Percentiles rank a stretch among this genome's conserved stretches.
Evolutionary conservation across 2,888 invertebrate species (phyloP).

Genomic region (Pycnomerus fuliginosus): DNA sequence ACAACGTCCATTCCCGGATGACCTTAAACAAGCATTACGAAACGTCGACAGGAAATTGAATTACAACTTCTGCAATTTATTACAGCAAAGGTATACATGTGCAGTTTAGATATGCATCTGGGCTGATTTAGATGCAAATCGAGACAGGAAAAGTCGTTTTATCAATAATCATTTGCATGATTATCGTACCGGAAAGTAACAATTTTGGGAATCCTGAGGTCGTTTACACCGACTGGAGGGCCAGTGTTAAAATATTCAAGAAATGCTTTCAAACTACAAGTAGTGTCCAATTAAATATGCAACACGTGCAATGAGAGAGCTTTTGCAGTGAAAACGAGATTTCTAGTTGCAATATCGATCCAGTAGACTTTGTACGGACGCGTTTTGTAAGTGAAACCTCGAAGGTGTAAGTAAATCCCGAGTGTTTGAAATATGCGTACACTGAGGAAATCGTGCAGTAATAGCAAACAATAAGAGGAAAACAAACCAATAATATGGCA

Average conservation of each 20-base stretch:
- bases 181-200: constrained; percentile 5
- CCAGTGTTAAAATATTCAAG: constrained; percentile 23
- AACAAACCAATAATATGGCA: constrained; percentile 9
- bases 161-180: constrained; percentile 3
- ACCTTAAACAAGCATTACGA: constrained; percentile 16
- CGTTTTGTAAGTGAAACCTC: not conserved
- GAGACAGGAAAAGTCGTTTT: too few relatives aligned
- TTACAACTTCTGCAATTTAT: constrained; percentile 18
- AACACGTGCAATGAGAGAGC: constrained; percentile 25
- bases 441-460: too few relatives aligned
- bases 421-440: too few relatives aligned
- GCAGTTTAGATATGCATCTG: too few relatives aligned
- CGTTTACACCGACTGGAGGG: constrained; percentile 13
- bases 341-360: not conserved
- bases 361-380: not conserved
- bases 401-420: too few relatives aligned
- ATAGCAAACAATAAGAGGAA: too few relatives aligned
- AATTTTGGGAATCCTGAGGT: constrained; percentile 8
- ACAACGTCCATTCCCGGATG: too few relatives aligned
- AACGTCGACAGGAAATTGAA: constrained; percentile 18
- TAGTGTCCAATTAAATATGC: constrained; percentile 28
- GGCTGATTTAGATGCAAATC: too few relatives aligned
- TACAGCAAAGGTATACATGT: constrained; percentile 6
- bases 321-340: constrained; percentile 1
- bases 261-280: constrained; percentile 15